phyloP scores from a whole-genome alignment of 2,113 vertebrate genomes.

The Pogona vitticeps region DNA sequence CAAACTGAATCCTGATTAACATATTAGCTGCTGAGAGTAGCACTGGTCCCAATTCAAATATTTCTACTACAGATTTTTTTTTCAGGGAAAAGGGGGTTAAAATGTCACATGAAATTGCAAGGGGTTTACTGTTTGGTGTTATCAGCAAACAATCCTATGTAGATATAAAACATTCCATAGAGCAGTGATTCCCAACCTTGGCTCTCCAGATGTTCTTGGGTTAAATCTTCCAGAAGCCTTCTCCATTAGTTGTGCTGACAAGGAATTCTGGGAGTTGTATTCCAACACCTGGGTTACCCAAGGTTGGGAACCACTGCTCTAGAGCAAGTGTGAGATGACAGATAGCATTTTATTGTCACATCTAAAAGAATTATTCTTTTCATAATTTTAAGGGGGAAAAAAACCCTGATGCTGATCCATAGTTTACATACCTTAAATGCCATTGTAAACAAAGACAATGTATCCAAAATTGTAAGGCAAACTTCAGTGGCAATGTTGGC shows the following conservation, averaged over 20 bases:
- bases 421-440: conserved; percentile 89
- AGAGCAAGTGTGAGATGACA: background rate
- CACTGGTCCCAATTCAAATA: background rate
- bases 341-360: background rate
- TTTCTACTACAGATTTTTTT: background rate
- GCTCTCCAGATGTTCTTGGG: no score
- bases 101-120: background rate
- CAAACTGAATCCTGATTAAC: background rate
- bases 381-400: background rate
- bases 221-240: no score
- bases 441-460: conserved; percentile 93
- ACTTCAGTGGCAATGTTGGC: conserved; percentile 97
- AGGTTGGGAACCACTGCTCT: no score
- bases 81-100: background rate
- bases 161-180: background rate
- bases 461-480: conserved; percentile 95
- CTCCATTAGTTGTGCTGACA: no score
- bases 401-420: background rate
- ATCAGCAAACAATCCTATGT: background rate
- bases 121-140: background rate
- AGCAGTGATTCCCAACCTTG: background rate
- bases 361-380: background rate
- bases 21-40: background rate
- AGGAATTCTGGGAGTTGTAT: no score
- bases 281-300: no score